A percentile compares a stretch with the other conserved stretches of the same genome.
phyloP scores from a whole-genome alignment of 2,888 invertebrate species.

The Ophioninae sp. region DNA sequence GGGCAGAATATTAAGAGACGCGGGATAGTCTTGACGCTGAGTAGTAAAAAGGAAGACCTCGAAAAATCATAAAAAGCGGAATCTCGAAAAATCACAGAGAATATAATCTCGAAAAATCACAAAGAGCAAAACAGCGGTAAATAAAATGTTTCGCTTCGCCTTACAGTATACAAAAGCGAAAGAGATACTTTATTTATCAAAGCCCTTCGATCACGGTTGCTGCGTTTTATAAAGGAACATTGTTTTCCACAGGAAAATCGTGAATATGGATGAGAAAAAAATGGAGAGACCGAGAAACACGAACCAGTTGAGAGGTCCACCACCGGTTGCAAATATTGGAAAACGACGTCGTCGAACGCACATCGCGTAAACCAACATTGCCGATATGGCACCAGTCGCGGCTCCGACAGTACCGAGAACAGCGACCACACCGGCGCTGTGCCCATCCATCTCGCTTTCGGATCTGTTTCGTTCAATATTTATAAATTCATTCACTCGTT shows the following conservation, averaged over 20 bases:
- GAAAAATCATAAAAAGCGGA: too few species aligned
- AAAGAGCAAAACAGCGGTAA: too few species aligned
- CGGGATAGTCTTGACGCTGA: too few species aligned
- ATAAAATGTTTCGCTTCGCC: too few species aligned
- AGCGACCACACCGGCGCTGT: conserved; percentile 73
- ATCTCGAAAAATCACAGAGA: too few species aligned
- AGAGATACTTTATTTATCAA: too few species aligned
- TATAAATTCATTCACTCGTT: background rate
- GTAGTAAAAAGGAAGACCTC: too few species aligned
- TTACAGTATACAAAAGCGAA: too few species aligned
- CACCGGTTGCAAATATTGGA: conserved; percentile 66
- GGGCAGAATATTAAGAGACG: too few species aligned
- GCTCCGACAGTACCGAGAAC: conserved; percentile 75
- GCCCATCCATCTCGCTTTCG: conserved; percentile 71
- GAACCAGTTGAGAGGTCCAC: conserved; percentile 75
- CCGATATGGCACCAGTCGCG: conserved; percentile 75
- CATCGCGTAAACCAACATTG: conserved; percentile 74
- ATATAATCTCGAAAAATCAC: too few species aligned
- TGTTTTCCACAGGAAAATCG: background rate
- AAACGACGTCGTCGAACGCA: conserved; percentile 73
- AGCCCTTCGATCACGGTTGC: too few species aligned
- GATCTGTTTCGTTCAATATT: conserved; percentile 20
- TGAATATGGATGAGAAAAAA: background rate
- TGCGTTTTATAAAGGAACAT: background rate
- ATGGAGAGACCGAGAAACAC: background rate